Conservation (phyloP, 2,113 vertebrate genomes). For the Pachycephala philippinensis region DNA sequence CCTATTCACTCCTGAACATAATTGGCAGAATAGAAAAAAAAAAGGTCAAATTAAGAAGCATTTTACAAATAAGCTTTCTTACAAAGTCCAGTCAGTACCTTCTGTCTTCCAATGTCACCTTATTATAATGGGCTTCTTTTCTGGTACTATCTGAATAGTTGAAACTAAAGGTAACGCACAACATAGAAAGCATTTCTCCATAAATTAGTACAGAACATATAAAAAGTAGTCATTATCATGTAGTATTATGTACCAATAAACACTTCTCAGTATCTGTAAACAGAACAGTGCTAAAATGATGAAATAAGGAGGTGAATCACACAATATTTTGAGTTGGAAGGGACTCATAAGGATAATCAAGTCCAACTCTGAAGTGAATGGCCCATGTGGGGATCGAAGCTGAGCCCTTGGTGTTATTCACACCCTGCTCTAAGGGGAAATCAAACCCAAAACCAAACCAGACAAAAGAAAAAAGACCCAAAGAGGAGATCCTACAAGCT, state of each 20-base stretch:
- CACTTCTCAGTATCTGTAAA: background rate
- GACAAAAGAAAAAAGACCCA: background rate
- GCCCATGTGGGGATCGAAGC: rapidly evolving
- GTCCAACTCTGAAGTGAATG: background rate
- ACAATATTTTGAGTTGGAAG: background rate
- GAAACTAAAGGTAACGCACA: background rate
- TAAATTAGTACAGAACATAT: background rate
- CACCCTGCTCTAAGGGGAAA: background rate
- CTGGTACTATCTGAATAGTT: background rate
- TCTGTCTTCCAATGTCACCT: background rate
- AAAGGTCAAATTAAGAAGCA: background rate
- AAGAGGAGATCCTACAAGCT: background rate
- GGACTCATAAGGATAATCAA: background rate
- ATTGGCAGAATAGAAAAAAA: background rate
- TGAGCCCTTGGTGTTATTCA: rapidly evolving
- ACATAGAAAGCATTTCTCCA: background rate
- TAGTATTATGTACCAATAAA: background rate
- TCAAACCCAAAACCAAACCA: background rate
- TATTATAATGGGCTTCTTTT: background rate
- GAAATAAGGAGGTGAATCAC: background rate
- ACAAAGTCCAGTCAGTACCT: background rate
- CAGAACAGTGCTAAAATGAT: background rate
- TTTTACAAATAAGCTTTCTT: too few relatives aligned
- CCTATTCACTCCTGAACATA: background rate
- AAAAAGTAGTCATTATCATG: background rate